Conservation (phyloP, 2,797 vertebrate genomes). For the Sebastes iracundus region DNA sequence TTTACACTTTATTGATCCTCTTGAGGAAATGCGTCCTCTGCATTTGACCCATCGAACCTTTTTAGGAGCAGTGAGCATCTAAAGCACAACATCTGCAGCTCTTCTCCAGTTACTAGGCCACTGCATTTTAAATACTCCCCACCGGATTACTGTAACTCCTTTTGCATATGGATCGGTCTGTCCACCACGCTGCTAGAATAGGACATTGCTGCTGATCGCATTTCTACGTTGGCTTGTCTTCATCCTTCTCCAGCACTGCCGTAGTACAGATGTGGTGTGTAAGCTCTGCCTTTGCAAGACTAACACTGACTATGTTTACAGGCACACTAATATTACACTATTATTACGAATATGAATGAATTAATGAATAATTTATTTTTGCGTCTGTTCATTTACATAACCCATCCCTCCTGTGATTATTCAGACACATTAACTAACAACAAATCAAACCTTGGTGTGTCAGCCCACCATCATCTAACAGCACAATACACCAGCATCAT, state of each 20-base stretch:
- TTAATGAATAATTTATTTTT: neutral
- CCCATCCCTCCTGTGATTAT: neutral
- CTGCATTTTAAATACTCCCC: neutral
- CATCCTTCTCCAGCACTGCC: neutral
- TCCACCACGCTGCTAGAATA: slow-evolving; percentile 10
- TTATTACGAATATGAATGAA: neutral
- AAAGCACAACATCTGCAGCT: neutral
- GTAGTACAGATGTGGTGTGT: slow-evolving; percentile 1
- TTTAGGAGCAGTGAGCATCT: neutral
- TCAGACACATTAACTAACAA: neutral
- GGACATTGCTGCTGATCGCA: slow-evolving; percentile 2
- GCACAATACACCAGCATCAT: neutral
- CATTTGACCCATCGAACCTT: slow-evolving; percentile 1
- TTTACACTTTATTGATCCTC: slow-evolving; percentile 2
- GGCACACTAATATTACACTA: neutral
- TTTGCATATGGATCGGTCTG: slow-evolving; percentile 13
- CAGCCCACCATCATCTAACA: neutral
- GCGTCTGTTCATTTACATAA: neutral
- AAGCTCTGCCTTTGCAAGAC: neutral
- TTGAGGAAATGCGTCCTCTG: neutral
- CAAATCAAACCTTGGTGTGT: neutral
- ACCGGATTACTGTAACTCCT: slow-evolving; percentile 18
- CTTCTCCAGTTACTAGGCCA: neutral
- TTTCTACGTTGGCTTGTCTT: slow-evolving; percentile 23
- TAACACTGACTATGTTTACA: neutral